A percentile compares a stretch with the other conserved stretches of the same genome.
phyloP scores from a whole-genome alignment of 2,888 invertebrate species.

The Tineola bisselliella region DNA sequence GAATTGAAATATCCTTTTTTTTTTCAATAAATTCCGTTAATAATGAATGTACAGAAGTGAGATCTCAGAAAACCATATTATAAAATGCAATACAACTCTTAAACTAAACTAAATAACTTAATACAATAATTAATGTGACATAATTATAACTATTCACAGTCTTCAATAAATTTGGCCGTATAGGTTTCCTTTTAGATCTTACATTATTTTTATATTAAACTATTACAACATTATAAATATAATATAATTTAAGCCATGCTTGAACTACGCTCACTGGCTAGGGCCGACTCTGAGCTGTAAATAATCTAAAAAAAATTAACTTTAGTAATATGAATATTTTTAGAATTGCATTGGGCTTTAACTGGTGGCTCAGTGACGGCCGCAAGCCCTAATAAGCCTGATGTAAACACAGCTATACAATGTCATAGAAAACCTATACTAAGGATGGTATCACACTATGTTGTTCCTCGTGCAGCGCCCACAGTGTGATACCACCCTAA shows the following conservation, averaged over 20 bases:
- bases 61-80: slow-evolving; percentile 52
- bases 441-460: not conserved
- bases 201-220: not conserved
- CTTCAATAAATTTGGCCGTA: slow-evolving; percentile 14
- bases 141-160: slow-evolving; percentile 15
- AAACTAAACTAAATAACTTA: slow-evolving; percentile 21
- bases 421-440: not conserved
- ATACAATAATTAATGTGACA: slow-evolving; percentile 12
- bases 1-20: no score
- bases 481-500: not conserved
- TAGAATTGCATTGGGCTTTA: no score
- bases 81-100: slow-evolving; percentile 18
- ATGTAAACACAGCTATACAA: no score
- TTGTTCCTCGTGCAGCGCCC: not conserved
- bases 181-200: slow-evolving; percentile 3
- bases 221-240: no score
- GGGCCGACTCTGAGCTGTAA: no score
- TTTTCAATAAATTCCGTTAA: no score
- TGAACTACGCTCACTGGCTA: no score
- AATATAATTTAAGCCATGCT: no score
- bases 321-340: no score
- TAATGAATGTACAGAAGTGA: slow-evolving; percentile 29
- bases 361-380: no score
- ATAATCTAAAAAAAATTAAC: no score
- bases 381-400: no score